Conservation (phyloP, 2,113 vertebrate species). For the Prionailurus bengalensis region DNA sequence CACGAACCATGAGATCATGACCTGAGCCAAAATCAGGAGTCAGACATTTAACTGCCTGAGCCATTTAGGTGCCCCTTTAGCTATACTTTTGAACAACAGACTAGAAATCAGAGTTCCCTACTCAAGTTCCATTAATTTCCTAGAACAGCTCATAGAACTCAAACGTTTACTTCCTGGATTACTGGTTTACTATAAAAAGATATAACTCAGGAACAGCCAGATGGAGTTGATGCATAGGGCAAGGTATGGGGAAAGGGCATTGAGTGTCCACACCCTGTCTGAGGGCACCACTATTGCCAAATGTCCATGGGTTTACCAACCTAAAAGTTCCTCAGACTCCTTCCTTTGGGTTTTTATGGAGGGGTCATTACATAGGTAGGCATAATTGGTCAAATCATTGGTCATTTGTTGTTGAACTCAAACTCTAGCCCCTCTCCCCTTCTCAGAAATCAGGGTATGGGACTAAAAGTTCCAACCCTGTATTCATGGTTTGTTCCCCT, state of each 20-base stretch:
- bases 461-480: neutral
- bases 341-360: neutral
- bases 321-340: neutral
- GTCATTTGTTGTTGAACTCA: neutral
- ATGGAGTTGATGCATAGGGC: neutral
- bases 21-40: too few species aligned
- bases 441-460: neutral
- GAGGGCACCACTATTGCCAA: neutral
- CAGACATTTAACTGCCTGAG: too few species aligned
- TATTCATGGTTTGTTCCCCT: neutral
- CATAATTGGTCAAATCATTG: neutral
- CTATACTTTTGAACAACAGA: neutral
- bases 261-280: too few species aligned
- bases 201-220: neutral
- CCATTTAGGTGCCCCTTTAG: neutral
- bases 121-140: neutral
- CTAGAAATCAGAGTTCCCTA: neutral
- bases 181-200: neutral
- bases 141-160: neutral
- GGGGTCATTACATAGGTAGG: neutral
- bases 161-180: neutral
- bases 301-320: too few species aligned
- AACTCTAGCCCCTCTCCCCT: neutral
- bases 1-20: too few species aligned
- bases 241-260: neutral